Base-by-base conservation (phyloP, 92 coral and sea anemone species). In the Phenganax marumi region DNA sequence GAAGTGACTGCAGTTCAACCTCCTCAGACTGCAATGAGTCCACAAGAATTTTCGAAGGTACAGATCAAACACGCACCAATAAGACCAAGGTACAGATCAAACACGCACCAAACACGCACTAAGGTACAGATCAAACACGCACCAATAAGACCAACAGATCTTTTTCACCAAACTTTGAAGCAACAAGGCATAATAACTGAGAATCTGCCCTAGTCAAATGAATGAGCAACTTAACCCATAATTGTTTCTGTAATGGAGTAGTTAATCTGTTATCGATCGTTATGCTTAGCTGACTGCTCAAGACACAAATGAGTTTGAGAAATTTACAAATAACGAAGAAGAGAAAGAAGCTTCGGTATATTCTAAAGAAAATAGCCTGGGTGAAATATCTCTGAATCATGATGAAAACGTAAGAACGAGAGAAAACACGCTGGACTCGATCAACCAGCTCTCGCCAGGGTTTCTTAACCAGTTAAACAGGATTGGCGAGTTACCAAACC, bases 11-110 rank as follows among this genome's bases (percentile, higher is more conserved):
- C 82, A 0, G 87, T 90, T 8, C 89, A 86, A 69, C 88, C 87
- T n/a, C 97, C 97, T 13, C 92, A 86, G 86, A 95, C 97, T 19
- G 96, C 97, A 6, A 83, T 91, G 77, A 60, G 87, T 9, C 87
- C 88, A 51, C 85, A 87, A 52, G 89, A 89, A 26, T 82, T 23
- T 56, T 75, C 91, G 8, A 92, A 92, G 92, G 98, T 91, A 58
- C 43, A 33, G 43, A 33, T 33, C n/a, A n/a, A n/a, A n/a, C n/a
- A n/a, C n/a, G n/a, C n/a, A n/a, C n/a, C n/a, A n/a, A n/a, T n/a
- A n/a, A n/a, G n/a, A n/a, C n/a, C n/a, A n/a, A n/a, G n/a, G n/a
- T n/a, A n/a, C n/a, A n/a, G n/a, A n/a, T n/a, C n/a, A n/a, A n/a
- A n/a, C n/a, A n/a, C n/a, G n/a, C n/a, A n/a, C n/a, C n/a, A n/a